A percentile compares a stretch with the other conserved stretches of the same genome.
Evolutionary conservation across 2,113 vertebrate genomes (phyloP).

Genomic region (Gadus chalcogrammus): DNA sequence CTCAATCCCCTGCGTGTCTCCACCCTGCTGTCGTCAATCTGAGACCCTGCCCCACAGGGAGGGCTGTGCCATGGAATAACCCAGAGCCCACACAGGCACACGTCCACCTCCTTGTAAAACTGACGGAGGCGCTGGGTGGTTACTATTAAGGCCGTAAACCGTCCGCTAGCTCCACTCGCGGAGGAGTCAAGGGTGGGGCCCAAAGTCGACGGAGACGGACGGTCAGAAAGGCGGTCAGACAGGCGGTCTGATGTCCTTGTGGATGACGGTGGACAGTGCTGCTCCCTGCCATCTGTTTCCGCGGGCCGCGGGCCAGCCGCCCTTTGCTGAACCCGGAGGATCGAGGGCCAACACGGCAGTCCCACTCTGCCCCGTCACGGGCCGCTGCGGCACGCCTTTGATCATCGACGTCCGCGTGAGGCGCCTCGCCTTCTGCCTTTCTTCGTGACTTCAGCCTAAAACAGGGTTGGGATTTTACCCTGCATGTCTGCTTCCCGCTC

Average conservation of each 20-base stretch:
- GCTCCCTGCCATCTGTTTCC: constrained; percentile 74
- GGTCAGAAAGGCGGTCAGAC: constrained; percentile 20
- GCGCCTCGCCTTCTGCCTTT: constrained; percentile 1
- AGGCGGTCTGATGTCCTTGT: constrained; percentile 59
- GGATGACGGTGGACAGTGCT: constrained; percentile 60
- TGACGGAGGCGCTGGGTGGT: constrained; percentile 45
- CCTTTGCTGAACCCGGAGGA: constrained; percentile 49
- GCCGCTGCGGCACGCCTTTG: constrained; percentile 34
- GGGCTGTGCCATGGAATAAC: constrained; percentile 25
- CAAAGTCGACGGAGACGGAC: constrained; percentile 30
- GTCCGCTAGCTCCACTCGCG: constrained; percentile 60
- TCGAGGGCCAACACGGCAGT: constrained; percentile 43
- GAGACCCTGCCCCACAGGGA: neutral
- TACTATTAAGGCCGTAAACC: constrained; percentile 61
- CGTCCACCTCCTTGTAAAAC: constrained; percentile 43
- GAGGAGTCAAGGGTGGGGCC: constrained; percentile 54
- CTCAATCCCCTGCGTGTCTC: constrained; percentile 8
- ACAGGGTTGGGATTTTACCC: no score
- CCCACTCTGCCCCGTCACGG: constrained; percentile 39
- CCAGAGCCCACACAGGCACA: constrained; percentile 11
- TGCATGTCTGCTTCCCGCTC: no score
- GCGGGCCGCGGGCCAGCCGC: constrained; percentile 67
- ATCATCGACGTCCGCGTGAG: constrained; percentile 15
- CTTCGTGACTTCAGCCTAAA: neutral
- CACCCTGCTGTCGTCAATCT: constrained; percentile 29